Evolutionary conservation across 2,113 vertebrate genomes (phyloP).

Genomic region (Ictalurus furcatus): DNA sequence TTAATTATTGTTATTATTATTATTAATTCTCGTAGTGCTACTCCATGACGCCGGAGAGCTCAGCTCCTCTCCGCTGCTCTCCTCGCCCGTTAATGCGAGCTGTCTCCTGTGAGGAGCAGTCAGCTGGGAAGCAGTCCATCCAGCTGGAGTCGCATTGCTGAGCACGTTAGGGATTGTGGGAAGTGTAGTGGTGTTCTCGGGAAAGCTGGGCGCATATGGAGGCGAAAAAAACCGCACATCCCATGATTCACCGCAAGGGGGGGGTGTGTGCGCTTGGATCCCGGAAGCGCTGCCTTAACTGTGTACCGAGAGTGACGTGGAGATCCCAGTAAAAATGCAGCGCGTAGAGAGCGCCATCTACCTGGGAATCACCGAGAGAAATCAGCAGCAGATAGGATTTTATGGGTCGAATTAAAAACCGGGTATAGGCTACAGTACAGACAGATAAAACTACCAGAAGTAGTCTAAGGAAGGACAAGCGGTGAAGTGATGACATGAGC

Average conservation of each 20-base stretch:
- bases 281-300: conserved; percentile 32
- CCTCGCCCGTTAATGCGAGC: conserved; percentile 27
- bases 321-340: not conserved
- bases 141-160: not conserved
- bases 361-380: not conserved
- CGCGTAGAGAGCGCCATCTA: not conserved
- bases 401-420: not conserved
- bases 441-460: too few relatives aligned
- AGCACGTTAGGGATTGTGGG: not conserved
- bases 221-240: not conserved
- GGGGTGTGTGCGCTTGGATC: not conserved
- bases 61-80: conserved; percentile 21
- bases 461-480: too few relatives aligned
- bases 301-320: conserved; percentile 42
- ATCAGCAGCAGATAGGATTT: not conserved
- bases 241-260: conserved; percentile 19
- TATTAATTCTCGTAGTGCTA: not conserved
- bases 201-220: not conserved
- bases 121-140: not conserved
- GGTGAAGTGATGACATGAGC: too few relatives aligned
- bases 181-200: conserved; percentile 3
- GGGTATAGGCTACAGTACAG: not conserved
- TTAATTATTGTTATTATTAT: not conserved
- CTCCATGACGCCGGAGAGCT: conserved; percentile 22
- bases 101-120: not conserved